Percentiles rank a stretch among this genome's conserved stretches.
phyloP scores from a whole-genome alignment of 2,888 invertebrate genomes.

The Sarcophaga rosellei region DNA sequence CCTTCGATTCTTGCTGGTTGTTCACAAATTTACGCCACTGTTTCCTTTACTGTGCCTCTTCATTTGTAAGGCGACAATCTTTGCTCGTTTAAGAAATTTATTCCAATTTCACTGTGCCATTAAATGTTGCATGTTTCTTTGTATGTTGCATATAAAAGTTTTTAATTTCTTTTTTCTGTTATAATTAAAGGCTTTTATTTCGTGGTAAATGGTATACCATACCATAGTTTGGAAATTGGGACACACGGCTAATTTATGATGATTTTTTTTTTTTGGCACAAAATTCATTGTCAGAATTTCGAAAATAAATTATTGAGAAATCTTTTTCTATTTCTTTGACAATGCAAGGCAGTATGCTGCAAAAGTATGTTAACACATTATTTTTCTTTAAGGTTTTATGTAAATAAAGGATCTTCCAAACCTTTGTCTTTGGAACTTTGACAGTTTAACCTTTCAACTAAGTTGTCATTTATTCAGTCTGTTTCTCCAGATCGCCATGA shows the following conservation, averaged over 20 bases:
- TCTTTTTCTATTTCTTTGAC: not conserved
- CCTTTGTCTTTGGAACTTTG: too few species aligned
- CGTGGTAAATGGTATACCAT: not conserved
- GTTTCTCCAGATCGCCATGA: too few species aligned
- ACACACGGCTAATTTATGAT: conserved; percentile 39
- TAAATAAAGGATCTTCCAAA: too few species aligned
- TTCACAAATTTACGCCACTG: not conserved
- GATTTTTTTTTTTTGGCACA: conserved; percentile 37
- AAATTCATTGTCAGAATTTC: conserved; percentile 30
- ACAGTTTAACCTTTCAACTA: too few species aligned
- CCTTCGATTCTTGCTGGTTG: not conserved
- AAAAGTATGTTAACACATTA: too few species aligned
- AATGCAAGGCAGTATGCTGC: too few species aligned
- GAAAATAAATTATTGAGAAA: not conserved
- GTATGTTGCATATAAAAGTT: conserved; percentile 30
- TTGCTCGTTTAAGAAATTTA: not conserved
- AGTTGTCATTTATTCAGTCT: too few species aligned
- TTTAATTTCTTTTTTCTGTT: conserved; percentile 32
- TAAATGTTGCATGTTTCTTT: not conserved
- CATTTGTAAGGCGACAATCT: not conserved
- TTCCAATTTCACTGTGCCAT: too few species aligned
- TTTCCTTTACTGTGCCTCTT: not conserved
- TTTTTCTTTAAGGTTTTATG: too few species aligned
- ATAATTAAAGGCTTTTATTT: conserved; percentile 41
- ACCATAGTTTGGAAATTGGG: conserved; percentile 44